Evolutionary conservation across 2,797 vertebrate genomes (phyloP), one percentile per base, ranked within the genome.

Genomic region (Hyperoplus immaculatus): DNA sequence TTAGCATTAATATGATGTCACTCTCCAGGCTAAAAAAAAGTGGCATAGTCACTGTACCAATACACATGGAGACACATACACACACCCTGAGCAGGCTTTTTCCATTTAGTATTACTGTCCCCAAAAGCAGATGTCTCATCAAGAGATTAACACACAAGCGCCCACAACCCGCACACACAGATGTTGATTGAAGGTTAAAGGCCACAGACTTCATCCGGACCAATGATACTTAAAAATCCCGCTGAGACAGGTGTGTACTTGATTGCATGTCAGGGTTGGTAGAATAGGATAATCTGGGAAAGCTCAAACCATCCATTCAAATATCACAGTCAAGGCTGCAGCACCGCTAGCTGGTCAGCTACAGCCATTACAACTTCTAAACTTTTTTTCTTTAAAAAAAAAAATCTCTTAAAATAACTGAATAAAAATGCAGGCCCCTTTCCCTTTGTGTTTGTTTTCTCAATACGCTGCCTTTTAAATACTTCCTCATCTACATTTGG

Each of bases 321-420:
- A 56, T 14, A 10, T 41, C 43, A 75, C 57, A 21, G 58, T 21
- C 77, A n/a, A 69, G 68, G 69, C 77, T 83, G 56, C 69, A 88
- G 77, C 87, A 51, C 92, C 93, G 21, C 81, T 56, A 90, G 72
- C 75, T 91, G 93, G 90, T 69, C 71, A 78, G 1, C 45, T 4
- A 0, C 56, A 71, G 69, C 46, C 51, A 93, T 81, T 92, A 90
- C 94, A 29, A 0, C 38, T 18, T 43, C 9, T 1, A 58, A 71
- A 6, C 1, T 4, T 38, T 14, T 29, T 63, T 45, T 54, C 6
- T 29, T 29, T 29, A 3, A 29, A 29, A 29, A 29, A 29, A 21
- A 29, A 38, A 55, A 15, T 18, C 6, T 39, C 5, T 41, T 12
- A 50, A 61, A 18, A 21, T 58, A 38, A 46, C 14, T 0, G 7